Evolutionary conservation across 2,113 vertebrate species (phyloP).

Genomic region (Anas platyrhynchos): DNA sequence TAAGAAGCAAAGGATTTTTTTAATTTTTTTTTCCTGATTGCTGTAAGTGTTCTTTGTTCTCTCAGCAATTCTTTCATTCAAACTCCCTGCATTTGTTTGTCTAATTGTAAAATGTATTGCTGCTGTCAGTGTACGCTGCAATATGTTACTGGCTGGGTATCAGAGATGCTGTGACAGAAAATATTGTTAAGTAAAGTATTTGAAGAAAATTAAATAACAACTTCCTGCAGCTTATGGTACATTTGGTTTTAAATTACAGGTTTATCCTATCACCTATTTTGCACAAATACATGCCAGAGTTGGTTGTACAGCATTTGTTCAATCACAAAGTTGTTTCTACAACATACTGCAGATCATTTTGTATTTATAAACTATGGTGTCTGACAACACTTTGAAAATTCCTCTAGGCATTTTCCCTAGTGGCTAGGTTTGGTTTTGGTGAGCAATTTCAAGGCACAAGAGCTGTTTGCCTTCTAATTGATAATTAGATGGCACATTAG

Average conservation of each 20-base stretch:
- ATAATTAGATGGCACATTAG: background rate
- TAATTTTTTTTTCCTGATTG: background rate
- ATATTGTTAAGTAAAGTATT: background rate
- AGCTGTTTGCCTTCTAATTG: background rate
- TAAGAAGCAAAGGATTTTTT: background rate
- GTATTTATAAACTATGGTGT: background rate
- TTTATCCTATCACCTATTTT: background rate
- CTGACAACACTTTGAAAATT: background rate
- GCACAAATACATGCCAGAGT: background rate
- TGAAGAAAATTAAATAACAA: background rate
- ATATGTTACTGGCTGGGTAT: background rate
- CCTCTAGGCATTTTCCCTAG: background rate
- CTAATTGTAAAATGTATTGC: background rate
- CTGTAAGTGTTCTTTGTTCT: background rate
- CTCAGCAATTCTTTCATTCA: background rate
- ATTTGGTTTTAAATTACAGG: background rate
- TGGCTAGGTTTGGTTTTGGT: background rate
- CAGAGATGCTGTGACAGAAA: background rate
- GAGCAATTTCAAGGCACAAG: background rate
- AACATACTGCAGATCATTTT: background rate
- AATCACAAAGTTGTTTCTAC: background rate
- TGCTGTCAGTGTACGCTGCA: background rate
- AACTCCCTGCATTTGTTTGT: background rate
- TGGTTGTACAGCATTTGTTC: background rate
- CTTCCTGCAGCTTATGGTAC: background rate